Percentiles rank a stretch among this genome's conserved stretches.
phyloP scores from a whole-genome alignment of 2,888 invertebrate species.

The Machimus atricapillus region DNA sequence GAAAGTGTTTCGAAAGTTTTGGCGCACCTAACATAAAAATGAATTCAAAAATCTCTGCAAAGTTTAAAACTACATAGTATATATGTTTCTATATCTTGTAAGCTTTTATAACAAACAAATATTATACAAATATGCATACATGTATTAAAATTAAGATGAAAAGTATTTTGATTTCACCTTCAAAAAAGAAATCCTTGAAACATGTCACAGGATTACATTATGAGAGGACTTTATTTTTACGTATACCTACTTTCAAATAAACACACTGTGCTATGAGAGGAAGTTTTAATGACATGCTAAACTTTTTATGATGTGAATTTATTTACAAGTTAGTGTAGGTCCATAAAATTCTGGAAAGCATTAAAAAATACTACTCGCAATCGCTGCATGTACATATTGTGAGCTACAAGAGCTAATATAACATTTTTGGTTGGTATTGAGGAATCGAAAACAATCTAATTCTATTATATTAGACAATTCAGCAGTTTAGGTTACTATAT shows the following conservation, averaged over 20 bases:
- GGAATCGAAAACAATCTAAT: no score
- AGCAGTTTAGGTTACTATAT: no score
- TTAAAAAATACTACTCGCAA: not conserved
- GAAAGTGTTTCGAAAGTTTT: not conserved
- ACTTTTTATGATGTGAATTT: not conserved
- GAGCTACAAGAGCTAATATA: no score
- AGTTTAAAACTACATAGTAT: not conserved
- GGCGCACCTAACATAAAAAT: no score
- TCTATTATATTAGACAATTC: no score
- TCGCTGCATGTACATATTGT: not conserved
- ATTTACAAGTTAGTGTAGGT: not conserved
- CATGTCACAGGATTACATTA: not conserved
- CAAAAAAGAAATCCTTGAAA: not conserved
- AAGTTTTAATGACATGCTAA: not conserved
- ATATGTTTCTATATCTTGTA: not conserved
- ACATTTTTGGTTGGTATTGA: no score
- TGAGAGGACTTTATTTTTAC: not conserved
- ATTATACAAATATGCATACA: not conserved
- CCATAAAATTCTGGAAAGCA: not conserved
- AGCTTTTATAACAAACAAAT: not conserved
- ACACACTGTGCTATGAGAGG: not conserved
- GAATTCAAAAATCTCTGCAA: no score
- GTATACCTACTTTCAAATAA: not conserved
- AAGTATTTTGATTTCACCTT: not conserved
- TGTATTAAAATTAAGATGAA: not conserved